Evolutionary conservation across 1,140 invertebrate genomes (phyloP).

Genomic region (Oncopeltus fasciatus): DNA sequence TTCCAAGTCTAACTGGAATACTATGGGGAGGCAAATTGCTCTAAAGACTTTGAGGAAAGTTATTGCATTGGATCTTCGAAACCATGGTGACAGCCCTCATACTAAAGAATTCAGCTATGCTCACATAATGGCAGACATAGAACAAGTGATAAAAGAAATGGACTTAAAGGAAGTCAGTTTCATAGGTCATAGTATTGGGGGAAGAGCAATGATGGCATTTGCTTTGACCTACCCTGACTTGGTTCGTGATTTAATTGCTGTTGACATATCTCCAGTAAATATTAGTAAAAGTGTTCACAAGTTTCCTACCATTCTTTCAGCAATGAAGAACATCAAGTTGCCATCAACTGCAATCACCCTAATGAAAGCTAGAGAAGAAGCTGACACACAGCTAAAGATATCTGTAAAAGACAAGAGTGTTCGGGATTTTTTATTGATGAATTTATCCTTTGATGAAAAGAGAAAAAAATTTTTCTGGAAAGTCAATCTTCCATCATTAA

Average conservation of each 20-base stretch:
- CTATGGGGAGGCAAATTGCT: conserved; percentile 55
- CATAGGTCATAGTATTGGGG: conserved; percentile 87
- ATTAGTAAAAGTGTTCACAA: conserved; percentile 44
- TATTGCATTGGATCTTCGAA: conserved; percentile 67
- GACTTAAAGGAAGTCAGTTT: conserved; percentile 45
- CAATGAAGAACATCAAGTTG: conserved; percentile 44
- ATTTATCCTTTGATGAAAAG: conserved; percentile 46
- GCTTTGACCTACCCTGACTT: conserved; percentile 52
- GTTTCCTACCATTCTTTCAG: conserved; percentile 47
- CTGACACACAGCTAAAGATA: conserved; percentile 36
- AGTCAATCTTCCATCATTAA: conserved; percentile 54
- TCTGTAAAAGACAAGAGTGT: conserved; percentile 29
- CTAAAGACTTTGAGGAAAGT: conserved; percentile 48
- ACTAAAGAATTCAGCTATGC: conserved; percentile 49
- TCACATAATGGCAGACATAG: conserved; percentile 56
- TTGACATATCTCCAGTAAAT: conserved; percentile 67
- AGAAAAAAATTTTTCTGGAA: conserved; percentile 46
- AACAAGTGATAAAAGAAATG: conserved; percentile 44
- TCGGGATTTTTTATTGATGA: conserved; percentile 58
- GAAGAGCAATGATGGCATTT: conserved; percentile 62
- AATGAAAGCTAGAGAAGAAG: conserved; percentile 45
- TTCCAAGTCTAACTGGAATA: conserved; percentile 71
- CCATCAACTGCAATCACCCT: conserved; percentile 38
- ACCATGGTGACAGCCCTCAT: conserved; percentile 84
- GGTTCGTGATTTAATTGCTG: conserved; percentile 64